phyloP scores from a whole-genome alignment of 1,140 invertebrate species.

The Rhynchophorus ferrugineus region DNA sequence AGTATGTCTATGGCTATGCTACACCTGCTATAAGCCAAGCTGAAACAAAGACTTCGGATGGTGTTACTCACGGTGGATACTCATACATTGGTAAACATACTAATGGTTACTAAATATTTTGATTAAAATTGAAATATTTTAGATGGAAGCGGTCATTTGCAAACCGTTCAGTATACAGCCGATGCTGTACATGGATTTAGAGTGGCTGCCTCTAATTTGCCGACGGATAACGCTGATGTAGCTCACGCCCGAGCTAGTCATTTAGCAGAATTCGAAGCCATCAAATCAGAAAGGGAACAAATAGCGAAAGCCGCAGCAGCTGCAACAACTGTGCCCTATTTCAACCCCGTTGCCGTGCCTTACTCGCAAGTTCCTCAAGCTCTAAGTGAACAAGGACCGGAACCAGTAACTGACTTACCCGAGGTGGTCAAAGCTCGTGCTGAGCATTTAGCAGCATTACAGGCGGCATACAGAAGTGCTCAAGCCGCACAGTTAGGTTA shows the following conservation, averaged over 20 bases:
- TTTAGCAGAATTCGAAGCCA: conserved; percentile 31
- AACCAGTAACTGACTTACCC: conserved; percentile 34
- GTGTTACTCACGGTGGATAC: conserved; percentile 44
- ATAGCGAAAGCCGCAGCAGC: conserved; percentile 15
- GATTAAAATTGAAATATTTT: background rate
- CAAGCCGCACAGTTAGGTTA: conserved; percentile 9
- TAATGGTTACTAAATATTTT: background rate
- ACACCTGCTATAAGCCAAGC: conserved; percentile 58
- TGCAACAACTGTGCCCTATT: conserved; percentile 24
- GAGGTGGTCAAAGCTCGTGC: conserved; percentile 34
- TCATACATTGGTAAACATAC: conserved; percentile 21
- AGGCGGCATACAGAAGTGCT: conserved; percentile 24
- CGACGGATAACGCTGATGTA: conserved; percentile 42
- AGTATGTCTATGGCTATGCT: conserved; percentile 59
- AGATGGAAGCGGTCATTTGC: conserved; percentile 58
- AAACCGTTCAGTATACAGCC: conserved; percentile 59
- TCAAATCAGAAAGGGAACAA: conserved; percentile 28
- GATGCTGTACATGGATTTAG: conserved; percentile 60
- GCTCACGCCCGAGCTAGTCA: conserved; percentile 36
- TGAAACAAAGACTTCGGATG: conserved; percentile 56
- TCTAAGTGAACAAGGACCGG: conserved; percentile 18
- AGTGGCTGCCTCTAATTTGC: conserved; percentile 57
- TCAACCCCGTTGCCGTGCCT: conserved; percentile 28
- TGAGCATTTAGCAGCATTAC: conserved; percentile 34
- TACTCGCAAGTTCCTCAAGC: conserved; percentile 15